Evolutionary conservation across 2,113 vertebrate genomes (phyloP), one percentile per base, ranked within the genome.

Genomic region (Himantopus leucocephalus): DNA sequence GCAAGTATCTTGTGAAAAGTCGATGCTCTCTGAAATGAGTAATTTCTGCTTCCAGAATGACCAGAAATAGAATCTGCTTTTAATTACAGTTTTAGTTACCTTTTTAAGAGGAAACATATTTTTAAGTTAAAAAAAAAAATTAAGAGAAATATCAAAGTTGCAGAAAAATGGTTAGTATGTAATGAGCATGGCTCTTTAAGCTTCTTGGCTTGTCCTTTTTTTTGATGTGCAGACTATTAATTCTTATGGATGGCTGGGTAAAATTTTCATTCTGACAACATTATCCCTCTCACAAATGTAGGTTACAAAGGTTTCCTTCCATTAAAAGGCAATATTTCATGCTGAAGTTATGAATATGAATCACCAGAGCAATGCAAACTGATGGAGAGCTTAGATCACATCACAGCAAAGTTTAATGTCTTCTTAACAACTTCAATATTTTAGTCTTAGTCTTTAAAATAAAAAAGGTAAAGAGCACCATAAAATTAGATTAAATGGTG

Each of bases 361-460:
- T 20, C 18, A 71, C 70, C 10, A 63, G 60, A 91, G 18, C 87
- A 79, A 55, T 55, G 12, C 32, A 90, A 94, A 89, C 8, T 8
- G 8, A 50, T 73, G 5, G 2, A 47, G 50, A 96, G 12, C 37
- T 93, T 72, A 80, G n/a, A 71, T 77, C 5, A 60, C 7, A 53
- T 64, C 72, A 81, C 48, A 94, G 78, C 8, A 21, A 95, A 94
- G 8, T 45, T 74, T 88, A 50, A n/a, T 29, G 6, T 74, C 41
- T 80, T 82, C 74, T 67, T 85, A 89, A 81, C 17, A 59, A n/a
- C 22, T 84, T 50, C 26, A 87, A 10, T 92, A 89, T 55, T 64
- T 88, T 92, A 95, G 15, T 11, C 68, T 92, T 86, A 66, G 50
- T 63, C 22, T 59, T 81, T 89, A 95, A 93, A 84, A 94, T 73